These are phyloP conservation scores for Ricordea florida DNA, from an alignment of 92 coral and sea anemone genomes.

Conservation along the genomic window DNA sequence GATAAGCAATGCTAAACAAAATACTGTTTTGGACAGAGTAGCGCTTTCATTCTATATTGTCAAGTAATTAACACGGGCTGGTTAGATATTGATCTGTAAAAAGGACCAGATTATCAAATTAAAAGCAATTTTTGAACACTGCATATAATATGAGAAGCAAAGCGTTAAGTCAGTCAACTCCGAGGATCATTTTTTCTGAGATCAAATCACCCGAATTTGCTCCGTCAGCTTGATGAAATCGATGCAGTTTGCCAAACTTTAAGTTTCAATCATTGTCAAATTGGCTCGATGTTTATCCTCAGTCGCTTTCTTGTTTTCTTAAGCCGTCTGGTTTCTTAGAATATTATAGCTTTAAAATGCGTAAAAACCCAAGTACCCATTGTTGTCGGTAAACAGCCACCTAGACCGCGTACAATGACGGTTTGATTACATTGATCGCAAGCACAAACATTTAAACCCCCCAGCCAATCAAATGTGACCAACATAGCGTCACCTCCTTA, in stretches of 20 bases:
- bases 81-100: too few species aligned
- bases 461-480: constrained; percentile 51
- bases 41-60: too few species aligned
- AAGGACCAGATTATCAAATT: too few species aligned
- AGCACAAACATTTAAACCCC: neutral
- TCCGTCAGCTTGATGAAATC: too few species aligned
- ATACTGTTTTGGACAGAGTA: too few species aligned
- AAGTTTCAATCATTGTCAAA: neutral
- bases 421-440: constrained; percentile 45
- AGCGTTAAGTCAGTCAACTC: neutral
- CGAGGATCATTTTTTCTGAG: too few species aligned
- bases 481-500: constrained; percentile 62
- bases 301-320: neutral
- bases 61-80: too few species aligned
- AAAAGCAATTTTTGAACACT: too few species aligned
- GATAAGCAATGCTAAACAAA: too few species aligned
- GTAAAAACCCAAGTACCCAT: constrained; percentile 36
- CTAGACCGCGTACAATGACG: constrained; percentile 33
- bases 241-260: neutral
- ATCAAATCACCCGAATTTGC: too few species aligned
- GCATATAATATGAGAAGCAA: too few species aligned
- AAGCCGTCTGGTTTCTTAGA: constrained; percentile 1
- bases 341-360: neutral
- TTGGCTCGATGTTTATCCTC: neutral
- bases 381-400: constrained; percentile 25